phyloP scores from a whole-genome alignment of 2,888 invertebrate genomes.

The Halictus quadricinctus region DNA sequence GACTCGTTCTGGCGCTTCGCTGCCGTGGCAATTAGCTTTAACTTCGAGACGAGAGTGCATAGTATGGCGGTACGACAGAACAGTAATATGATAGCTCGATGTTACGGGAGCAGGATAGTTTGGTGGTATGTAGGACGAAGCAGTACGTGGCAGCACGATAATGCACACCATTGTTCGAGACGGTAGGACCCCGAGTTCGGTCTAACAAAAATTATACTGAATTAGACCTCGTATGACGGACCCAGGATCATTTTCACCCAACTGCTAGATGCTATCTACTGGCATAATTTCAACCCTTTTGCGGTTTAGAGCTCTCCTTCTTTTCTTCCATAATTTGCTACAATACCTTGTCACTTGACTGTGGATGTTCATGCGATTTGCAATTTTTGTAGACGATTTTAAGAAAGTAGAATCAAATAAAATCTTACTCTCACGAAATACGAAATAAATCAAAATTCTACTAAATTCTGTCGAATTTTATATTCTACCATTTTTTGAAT shows the following conservation, averaged over 20 bases:
- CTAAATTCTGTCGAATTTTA: no score
- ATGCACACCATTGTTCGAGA: neutral
- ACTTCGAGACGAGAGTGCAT: neutral
- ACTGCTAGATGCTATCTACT: neutral
- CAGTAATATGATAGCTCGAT: conserved; percentile 1
- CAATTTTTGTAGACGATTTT: neutral
- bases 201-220: neutral
- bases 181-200: neutral
- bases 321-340: neutral
- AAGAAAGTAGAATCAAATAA: no score
- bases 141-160: neutral
- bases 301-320: no score
- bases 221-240: neutral
- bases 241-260: neutral
- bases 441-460: no score
- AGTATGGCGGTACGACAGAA: neutral
- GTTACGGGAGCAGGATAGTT: neutral
- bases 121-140: neutral
- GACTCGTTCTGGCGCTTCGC: conserved; percentile 11
- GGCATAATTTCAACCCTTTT: neutral
- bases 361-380: no score
- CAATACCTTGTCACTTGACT: neutral
- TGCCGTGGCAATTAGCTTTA: conserved; percentile 15
- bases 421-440: no score
- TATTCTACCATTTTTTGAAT: no score